Percentiles rank a stretch among this genome's conserved stretches.
Conservation (phyloP, 2,888 invertebrate genomes). For the Blera fallax region DNA sequence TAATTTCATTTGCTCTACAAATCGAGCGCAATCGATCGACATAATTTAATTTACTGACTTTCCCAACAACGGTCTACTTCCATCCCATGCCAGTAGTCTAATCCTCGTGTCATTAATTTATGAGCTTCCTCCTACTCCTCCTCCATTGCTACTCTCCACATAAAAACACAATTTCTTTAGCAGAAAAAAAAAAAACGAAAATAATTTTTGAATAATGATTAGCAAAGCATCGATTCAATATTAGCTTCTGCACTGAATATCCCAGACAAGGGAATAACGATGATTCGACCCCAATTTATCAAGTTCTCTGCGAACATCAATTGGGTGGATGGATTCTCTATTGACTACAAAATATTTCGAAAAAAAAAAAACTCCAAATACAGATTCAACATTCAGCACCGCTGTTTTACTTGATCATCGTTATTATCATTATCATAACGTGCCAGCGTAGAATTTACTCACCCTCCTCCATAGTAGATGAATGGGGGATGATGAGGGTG, state of each 20-base stretch:
- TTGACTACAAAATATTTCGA: slow-evolving; percentile 36
- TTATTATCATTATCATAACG: slow-evolving; percentile 72
- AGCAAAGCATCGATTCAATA: slow-evolving; percentile 48
- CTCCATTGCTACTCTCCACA: not conserved
- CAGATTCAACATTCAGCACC: slow-evolving; percentile 47
- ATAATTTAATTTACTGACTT: slow-evolving; percentile 65
- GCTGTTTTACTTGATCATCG: slow-evolving; percentile 71
- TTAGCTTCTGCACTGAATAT: slow-evolving; percentile 41
- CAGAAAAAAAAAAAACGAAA: slow-evolving; percentile 35
- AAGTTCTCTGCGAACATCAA: slow-evolving; percentile 64
- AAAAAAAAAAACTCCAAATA: slow-evolving; percentile 8
- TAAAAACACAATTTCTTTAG: slow-evolving; percentile 34
- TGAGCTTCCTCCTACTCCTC: slow-evolving; percentile 38
- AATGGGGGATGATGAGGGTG: slow-evolving; percentile 57
- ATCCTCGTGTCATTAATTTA: slow-evolving; percentile 66
- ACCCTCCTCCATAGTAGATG: not conserved
- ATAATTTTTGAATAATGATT: slow-evolving; percentile 72
- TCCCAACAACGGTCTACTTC: slow-evolving; percentile 19
- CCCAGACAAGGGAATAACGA: slow-evolving; percentile 12
- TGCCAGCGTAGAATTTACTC: slow-evolving; percentile 35
- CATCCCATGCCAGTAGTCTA: slow-evolving; percentile 10
- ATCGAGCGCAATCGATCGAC: slow-evolving; percentile 69
- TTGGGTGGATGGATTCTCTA: slow-evolving; percentile 58
- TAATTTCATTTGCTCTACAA: slow-evolving; percentile 64
- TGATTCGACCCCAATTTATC: slow-evolving; percentile 69